A percentile compares a stretch with the other conserved stretches of the same genome.
These are phyloP conservation scores for Idaea dimidiata DNA, from an alignment of 2,888 invertebrate genomes.

Conservation along the genomic window DNA sequence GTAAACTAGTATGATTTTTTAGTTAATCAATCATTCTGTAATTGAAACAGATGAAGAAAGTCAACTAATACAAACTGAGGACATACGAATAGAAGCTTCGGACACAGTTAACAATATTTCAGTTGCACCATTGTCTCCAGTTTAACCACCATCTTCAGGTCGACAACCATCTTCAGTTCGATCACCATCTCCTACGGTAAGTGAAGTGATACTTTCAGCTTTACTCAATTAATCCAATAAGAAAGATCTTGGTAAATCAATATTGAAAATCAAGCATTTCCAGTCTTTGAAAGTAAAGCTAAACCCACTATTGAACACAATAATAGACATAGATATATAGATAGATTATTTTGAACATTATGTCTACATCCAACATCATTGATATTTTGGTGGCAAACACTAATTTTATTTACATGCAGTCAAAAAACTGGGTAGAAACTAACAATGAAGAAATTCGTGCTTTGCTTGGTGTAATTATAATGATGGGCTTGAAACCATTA, in stretches of 20 bases:
- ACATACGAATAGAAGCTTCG: conserved; percentile 7
- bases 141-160: conserved; percentile 6
- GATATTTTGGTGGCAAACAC: conserved; percentile 9
- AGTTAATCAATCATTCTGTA: too few species aligned
- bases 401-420: conserved; percentile 5
- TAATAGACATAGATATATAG: conserved; percentile 10
- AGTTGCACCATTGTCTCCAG: conserved; percentile 8
- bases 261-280: conserved; percentile 12
- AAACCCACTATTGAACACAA: conserved; percentile 7
- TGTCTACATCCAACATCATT: conserved; percentile 7
- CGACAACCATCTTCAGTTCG: conserved; percentile 6
- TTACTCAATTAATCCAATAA: conserved; percentile 10
- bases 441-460: conserved; percentile 6
- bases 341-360: conserved; percentile 7
- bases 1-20: too few species aligned
- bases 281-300: conserved; percentile 10
- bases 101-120: conserved; percentile 6
- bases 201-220: conserved; percentile 8
- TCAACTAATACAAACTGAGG: conserved; percentile 11
- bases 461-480: conserved; percentile 7
- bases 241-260: conserved; percentile 11
- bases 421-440: conserved; percentile 9
- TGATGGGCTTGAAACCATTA: conserved; percentile 10
- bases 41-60: conserved; percentile 9
- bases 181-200: conserved; percentile 9